Conservation (phyloP, 2,797 vertebrate species). For the Antrozous pallidus region DNA sequence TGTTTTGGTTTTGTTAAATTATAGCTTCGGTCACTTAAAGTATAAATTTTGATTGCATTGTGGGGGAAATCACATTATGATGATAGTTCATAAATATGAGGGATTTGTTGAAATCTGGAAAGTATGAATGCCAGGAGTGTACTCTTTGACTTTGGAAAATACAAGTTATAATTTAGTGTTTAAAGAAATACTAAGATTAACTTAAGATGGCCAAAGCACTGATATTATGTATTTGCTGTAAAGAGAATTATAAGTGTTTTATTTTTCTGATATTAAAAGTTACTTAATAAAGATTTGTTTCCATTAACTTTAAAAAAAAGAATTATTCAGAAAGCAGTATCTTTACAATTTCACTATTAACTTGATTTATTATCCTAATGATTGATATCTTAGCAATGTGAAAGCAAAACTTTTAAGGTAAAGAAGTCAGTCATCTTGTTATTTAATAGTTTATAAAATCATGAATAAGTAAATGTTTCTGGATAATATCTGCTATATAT, state of each 20-base stretch:
- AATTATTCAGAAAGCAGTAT: not conserved
- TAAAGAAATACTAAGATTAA: slow-evolving; percentile 80
- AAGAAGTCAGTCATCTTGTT: not conserved
- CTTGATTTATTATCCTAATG: not conserved
- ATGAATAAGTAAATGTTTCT: not conserved
- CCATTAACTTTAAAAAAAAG: slow-evolving; percentile 87
- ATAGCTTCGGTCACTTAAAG: not conserved
- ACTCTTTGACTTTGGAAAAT: not conserved
- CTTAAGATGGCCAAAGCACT: slow-evolving; percentile 99
- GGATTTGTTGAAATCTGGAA: not conserved
- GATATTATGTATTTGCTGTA: slow-evolving; percentile 99
- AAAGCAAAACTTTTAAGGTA: not conserved
- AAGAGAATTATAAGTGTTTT: slow-evolving; percentile 99
- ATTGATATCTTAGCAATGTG: not conserved
- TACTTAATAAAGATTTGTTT: slow-evolving; percentile 99
- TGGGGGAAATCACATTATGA: not conserved
- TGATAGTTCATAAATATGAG: not conserved
- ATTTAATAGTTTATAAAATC: not conserved
- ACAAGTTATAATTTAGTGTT: not conserved
- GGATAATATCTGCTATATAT: not conserved
- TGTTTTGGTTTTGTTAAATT: not conserved
- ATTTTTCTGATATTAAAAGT: slow-evolving; percentile 99
- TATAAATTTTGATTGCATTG: not conserved
- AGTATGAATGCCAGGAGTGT: not conserved
- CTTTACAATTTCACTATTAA: not conserved